phyloP scores from a whole-genome alignment of 2,797 vertebrate genomes.

The Dermochelys coriacea region DNA sequence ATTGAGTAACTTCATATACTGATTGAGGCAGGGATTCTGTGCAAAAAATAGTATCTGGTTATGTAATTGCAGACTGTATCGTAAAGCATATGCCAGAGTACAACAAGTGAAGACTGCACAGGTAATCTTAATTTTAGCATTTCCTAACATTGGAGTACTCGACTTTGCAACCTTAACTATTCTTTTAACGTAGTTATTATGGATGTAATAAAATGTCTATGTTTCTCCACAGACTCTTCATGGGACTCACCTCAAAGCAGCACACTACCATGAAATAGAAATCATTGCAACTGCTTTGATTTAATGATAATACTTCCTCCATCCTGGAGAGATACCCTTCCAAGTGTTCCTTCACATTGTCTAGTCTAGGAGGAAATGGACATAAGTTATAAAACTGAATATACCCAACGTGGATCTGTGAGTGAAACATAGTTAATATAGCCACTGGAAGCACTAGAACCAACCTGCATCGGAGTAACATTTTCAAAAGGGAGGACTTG shows the following conservation, averaged over 20 bases:
- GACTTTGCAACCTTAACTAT: neutral
- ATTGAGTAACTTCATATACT: neutral
- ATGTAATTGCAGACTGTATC: neutral
- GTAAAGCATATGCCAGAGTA: neutral
- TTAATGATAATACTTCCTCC: neutral
- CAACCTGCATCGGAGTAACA: slow-evolving; percentile 7
- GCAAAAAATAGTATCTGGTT: neutral
- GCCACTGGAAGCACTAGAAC: neutral
- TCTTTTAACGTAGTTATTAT: neutral
- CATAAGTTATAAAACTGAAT: neutral
- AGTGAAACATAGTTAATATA: neutral
- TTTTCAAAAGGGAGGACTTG: slow-evolving; percentile 19
- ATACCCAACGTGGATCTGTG: neutral
- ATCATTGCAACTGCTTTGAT: neutral
- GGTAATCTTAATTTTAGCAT: neutral
- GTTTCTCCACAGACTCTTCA: neutral
- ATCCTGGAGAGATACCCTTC: slow-evolving; percentile 9
- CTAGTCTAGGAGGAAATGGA: neutral
- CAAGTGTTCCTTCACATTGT: neutral
- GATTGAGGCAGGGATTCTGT: neutral
- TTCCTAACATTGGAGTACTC: neutral
- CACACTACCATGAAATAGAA: slow-evolving; percentile 32
- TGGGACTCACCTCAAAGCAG: slow-evolving; percentile 2
- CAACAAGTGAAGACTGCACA: neutral
- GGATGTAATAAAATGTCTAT: neutral